Evolutionary conservation across 1,140 invertebrate genomes (phyloP), one percentile per base, ranked within the genome.

Genomic region (Belonocnema kinseyi): DNA sequence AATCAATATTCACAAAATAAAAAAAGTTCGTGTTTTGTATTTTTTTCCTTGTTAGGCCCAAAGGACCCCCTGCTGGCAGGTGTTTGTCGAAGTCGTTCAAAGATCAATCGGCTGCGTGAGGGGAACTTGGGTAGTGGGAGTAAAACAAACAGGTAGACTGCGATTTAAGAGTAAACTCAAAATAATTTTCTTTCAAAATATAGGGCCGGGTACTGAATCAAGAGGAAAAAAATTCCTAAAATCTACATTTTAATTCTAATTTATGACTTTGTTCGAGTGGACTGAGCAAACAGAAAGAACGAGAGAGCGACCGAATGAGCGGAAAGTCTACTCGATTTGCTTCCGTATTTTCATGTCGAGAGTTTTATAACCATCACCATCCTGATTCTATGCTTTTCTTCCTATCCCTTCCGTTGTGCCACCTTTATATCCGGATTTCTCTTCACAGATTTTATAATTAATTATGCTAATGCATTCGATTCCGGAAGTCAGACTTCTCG

Each of bases 181-280:
- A 54, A 17, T 17, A 10, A 33, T 66, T 21, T 73, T 51, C 61
- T 73, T 56, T 40, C 6, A 72, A 56, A 73, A 66, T 50, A 75
- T 58, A 61, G 33, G 53, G 50, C 50, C 11, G n/a, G 53, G 52
- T 50, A 75, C 75, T 53, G 73, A 58, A 6, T 26, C 53, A 51
- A 73, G 74, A 77, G 50, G 76, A 84, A 85, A n/a, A 88, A 85
- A 85, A 87, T 87, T 86, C 84, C 81, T 80, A 78, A 83, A 86
- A 85, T 87, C 80, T 83, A 84, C 83, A 85, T 89, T 89, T 86
- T 85, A 85, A 85, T 88, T 88, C 82, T 81, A 82, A 86, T 84
- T 85, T 80, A 82, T 77, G 79, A 83, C 82, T 83, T 78, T 52
- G 73, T 73, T 72, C 77, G 80, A 82, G 77, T 78, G 80, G 80